phyloP scores from a whole-genome alignment of 2,888 invertebrate species.

The Cheilosia vulpina region DNA sequence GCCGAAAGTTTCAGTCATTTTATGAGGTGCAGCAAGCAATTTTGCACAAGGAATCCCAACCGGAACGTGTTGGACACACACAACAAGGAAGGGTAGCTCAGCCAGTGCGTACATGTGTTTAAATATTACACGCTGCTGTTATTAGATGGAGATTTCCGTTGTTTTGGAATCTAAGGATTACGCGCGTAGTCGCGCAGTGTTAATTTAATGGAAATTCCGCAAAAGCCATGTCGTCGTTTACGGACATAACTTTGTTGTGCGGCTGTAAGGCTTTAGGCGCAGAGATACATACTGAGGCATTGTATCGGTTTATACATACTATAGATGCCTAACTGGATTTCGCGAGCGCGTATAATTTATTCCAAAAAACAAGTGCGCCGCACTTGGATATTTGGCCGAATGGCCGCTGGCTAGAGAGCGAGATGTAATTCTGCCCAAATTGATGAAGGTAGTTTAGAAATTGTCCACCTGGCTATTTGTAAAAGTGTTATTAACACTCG shows the following conservation, averaged over 20 bases:
- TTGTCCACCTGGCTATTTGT: conserved; percentile 5
- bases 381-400: neutral
- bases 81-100: neutral
- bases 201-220: conserved; percentile 73
- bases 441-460: conserved; percentile 14
- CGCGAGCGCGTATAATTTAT: conserved; percentile 20
- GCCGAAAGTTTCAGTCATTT: conserved; percentile 49
- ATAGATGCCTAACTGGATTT: conserved; percentile 36
- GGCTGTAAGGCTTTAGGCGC: conserved; percentile 37
- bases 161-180: conserved; percentile 71
- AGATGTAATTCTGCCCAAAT: conserved; percentile 13
- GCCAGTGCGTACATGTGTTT: conserved; percentile 39
- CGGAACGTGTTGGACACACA: conserved; percentile 57
- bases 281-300: conserved; percentile 14
- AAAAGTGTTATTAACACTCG: neutral
- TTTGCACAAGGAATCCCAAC: conserved; percentile 60
- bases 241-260: conserved; percentile 66
- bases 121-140: conserved; percentile 64
- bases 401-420: neutral
- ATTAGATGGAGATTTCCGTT: conserved; percentile 60
- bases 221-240: conserved; percentile 60
- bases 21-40: conserved; percentile 37
- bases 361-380: conserved; percentile 15
- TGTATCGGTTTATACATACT: conserved; percentile 30
- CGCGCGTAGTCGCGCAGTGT: conserved; percentile 62